Base-by-base conservation (phyloP, 2,113 vertebrate species). In the Semicossyphus pulcher region DNA sequence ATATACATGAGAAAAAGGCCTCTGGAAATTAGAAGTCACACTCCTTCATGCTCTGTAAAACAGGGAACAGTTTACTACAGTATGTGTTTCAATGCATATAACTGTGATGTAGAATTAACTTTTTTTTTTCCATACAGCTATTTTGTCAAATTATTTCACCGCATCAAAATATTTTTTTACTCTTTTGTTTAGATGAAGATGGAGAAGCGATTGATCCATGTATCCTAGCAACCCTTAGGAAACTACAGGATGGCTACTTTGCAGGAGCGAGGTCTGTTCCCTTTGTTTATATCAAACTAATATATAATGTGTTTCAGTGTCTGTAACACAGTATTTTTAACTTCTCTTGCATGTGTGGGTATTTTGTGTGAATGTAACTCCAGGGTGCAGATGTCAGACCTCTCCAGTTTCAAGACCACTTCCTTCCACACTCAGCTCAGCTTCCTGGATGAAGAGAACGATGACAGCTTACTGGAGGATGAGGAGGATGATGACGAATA, bases 181-280 rank as follows among this genome's bases (percentile, higher is more conserved):
- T 36, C 58, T 86, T 52, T 56, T 81, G 81, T 76, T 56, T 42
- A 99, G 98, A 93, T 91, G 96, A 97, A 26, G 97, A 97, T 60
- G 95, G 95, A 57, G 93, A 95, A 51, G 93, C 94, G 39, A 92
- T 99, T 83, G 97, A 99, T 83, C 92, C 97, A 10, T 97, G 96
- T 48, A 94, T 99, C 87, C 88, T 99, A 68, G 92, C 95, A 69
- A 97, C 96, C 31, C 91, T 99, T 76, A 92, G 96, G 82, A 99
- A 99, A 91, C 90, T 99, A 51, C 95, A 98, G 39, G 97, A 99
- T 91, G 97, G 98, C 49, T 99, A 99, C 89, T 98, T 99, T 86
- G 96, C 93, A 78, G 98, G 98, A 63, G 97, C 96, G n/a, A 97
- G 97, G 97, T 99, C 87, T 53, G 88, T 70, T 32, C 57, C 7